A percentile compares a stretch with the other conserved stretches of the same genome.
phyloP scores from a whole-genome alignment of 1,140 invertebrate genomes.

The Coptotermes formosanus region DNA sequence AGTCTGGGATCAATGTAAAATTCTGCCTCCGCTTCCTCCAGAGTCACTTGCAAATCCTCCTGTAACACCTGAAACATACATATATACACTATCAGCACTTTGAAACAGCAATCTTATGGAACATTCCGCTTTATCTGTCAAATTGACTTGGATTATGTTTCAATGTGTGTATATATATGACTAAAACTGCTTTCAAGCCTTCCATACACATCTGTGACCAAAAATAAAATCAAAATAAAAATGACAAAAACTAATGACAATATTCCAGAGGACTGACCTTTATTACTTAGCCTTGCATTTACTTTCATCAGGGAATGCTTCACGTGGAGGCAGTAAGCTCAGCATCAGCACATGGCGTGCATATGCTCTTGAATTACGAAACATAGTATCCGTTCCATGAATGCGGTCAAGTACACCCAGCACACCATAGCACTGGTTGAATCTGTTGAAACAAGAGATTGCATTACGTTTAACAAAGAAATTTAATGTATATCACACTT shows the following conservation, averaged over 20 bases:
- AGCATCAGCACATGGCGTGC: constrained; percentile 76
- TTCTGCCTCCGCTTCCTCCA: too few relatives aligned
- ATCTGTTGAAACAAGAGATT: constrained; percentile 53
- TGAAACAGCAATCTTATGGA: too few relatives aligned
- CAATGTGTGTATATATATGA: background rate
- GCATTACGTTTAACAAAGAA: background rate
- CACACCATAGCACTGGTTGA: constrained; percentile 84
- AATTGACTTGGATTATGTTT: too few relatives aligned
- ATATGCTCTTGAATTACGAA: constrained; percentile 71
- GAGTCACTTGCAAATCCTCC: too few relatives aligned
- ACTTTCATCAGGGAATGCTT: constrained; percentile 68
- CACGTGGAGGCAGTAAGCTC: constrained; percentile 71
- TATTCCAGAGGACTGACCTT: background rate
- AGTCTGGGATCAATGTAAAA: too few relatives aligned
- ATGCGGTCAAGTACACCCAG: constrained; percentile 80
- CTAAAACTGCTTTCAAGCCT: background rate
- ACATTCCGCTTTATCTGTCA: too few relatives aligned
- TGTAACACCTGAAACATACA: too few relatives aligned
- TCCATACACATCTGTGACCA: too few relatives aligned
- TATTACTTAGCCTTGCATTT: constrained; percentile 44
- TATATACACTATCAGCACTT: too few relatives aligned
- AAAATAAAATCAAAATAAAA: too few relatives aligned
- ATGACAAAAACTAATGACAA: too few relatives aligned
- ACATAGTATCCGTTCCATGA: constrained; percentile 80
- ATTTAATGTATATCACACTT: background rate